Evolutionary conservation across 2,888 invertebrate genomes (phyloP).

Genomic region (Caenorhabditis virilis): DNA sequence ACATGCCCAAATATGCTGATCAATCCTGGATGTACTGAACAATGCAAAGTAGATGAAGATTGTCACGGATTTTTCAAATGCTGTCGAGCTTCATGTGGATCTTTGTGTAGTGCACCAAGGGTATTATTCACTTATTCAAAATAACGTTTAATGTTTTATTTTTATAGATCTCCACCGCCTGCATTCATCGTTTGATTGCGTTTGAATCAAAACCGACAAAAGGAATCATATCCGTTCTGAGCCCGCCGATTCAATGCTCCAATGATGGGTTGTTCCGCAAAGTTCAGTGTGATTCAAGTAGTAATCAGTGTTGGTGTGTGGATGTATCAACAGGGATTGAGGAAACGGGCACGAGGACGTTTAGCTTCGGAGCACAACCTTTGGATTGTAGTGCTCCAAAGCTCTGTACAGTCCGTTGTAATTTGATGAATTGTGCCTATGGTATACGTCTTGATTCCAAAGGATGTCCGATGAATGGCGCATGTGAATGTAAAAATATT

Average conservation of each 20-base stretch:
- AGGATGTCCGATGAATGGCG: conserved; percentile 50
- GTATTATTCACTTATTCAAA: neutral
- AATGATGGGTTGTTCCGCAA: conserved; percentile 50
- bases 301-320: conserved; percentile 55
- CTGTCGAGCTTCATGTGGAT: conserved; percentile 62
- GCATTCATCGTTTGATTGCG: conserved; percentile 56
- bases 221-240: conserved; percentile 15
- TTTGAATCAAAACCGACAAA: conserved; percentile 30
- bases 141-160: neutral
- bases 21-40: conserved; percentile 42
- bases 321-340: conserved; percentile 51
- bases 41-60: conserved; percentile 53
- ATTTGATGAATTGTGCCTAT: conserved; percentile 27
- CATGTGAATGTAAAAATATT: conserved; percentile 43
- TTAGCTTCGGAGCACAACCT: conserved; percentile 23
- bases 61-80: conserved; percentile 62
- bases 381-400: conserved; percentile 46
- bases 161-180: conserved; percentile 47
- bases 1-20: conserved; percentile 36
- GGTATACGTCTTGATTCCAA: conserved; percentile 40
- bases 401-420: conserved; percentile 39
- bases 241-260: conserved; percentile 57
- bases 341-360: conserved; percentile 49
- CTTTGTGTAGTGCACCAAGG: conserved; percentile 32
- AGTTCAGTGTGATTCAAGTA: conserved; percentile 56